A percentile compares a stretch with the other conserved stretches of the same genome.
phyloP scores from a whole-genome alignment of 1,140 invertebrate genomes.

The Hyles vespertilio region DNA sequence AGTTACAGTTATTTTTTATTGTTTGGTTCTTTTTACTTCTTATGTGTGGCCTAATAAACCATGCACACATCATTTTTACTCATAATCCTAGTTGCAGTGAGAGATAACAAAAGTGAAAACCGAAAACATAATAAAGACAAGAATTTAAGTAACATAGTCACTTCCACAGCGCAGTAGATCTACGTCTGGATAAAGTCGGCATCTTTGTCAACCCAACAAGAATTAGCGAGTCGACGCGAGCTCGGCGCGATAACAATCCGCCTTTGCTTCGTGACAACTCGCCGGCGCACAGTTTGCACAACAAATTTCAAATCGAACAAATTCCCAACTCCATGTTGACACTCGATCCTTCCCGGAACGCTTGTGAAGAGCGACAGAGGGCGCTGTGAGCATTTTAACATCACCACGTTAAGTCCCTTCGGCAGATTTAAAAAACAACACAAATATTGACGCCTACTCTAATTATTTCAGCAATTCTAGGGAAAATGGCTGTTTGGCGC shows the following conservation, averaged over 20 bases:
- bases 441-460: slow-evolving; percentile 48
- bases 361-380: slow-evolving; percentile 19
- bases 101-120: no score
- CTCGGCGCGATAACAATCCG: slow-evolving; percentile 17
- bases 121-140: no score
- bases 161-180: slow-evolving; percentile 1
- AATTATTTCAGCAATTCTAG: slow-evolving; percentile 56
- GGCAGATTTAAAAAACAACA: slow-evolving; percentile 36
- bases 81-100: no score
- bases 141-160: no score
- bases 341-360: slow-evolving; percentile 53
- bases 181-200: slow-evolving; percentile 20
- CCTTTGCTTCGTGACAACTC: slow-evolving; percentile 43
- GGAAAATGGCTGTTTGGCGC: slow-evolving; percentile 38
- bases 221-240: slow-evolving; percentile 45
- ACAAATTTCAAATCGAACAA: slow-evolving; percentile 37
- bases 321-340: slow-evolving; percentile 41
- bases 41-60: no score
- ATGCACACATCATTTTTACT: no score
- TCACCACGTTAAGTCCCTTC: slow-evolving; percentile 37
- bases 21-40: no score
- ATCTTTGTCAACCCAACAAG: slow-evolving; percentile 29
- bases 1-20: no score
- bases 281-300: slow-evolving; percentile 36
- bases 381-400: slow-evolving; percentile 38